phyloP scores from a whole-genome alignment of 2,113 vertebrate genomes.

The Vanacampus margaritifer region DNA sequence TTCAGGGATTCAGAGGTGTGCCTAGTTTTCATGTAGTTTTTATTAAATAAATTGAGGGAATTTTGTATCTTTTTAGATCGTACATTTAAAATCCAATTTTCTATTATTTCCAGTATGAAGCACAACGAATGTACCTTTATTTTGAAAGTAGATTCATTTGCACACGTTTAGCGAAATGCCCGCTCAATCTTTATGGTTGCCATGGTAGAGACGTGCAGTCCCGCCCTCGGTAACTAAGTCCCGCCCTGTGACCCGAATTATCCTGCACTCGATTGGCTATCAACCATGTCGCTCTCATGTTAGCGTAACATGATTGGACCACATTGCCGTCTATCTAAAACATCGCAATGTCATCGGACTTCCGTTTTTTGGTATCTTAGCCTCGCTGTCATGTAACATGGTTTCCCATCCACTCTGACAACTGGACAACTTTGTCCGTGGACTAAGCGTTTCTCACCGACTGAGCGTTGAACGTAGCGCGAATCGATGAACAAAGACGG shows the following conservation, averaged over 20 bases:
- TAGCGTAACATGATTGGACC: constrained; percentile 39
- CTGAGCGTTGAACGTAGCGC: constrained; percentile 2
- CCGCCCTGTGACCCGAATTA: constrained; percentile 35
- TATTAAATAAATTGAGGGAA: not conserved
- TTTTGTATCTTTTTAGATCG: not conserved
- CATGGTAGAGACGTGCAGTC: constrained; percentile 54
- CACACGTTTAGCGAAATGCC: constrained; percentile 17
- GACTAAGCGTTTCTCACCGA: not conserved
- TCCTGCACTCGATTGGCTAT: constrained; percentile 35
- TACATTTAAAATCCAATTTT: not conserved
- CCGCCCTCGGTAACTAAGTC: constrained; percentile 14
- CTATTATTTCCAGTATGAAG: not conserved
- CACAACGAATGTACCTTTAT: constrained; percentile 1
- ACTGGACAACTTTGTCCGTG: constrained; percentile 7
- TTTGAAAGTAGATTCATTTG: constrained; percentile 9
- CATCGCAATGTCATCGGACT: constrained; percentile 23
- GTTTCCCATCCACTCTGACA: constrained; percentile 40
- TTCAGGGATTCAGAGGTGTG: not conserved
- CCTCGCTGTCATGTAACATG: constrained; percentile 48
- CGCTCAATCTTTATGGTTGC: constrained; percentile 56
- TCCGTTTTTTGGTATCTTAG: constrained; percentile 53
- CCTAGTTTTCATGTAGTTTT: not conserved
- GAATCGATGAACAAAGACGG: constrained; percentile 75
- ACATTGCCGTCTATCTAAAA: constrained; percentile 11
- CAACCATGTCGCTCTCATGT: not conserved